Evolutionary conservation across 2,888 invertebrate genomes (phyloP), one percentile per base, ranked within the genome.

Genomic region (Euclidia mi): DNA sequence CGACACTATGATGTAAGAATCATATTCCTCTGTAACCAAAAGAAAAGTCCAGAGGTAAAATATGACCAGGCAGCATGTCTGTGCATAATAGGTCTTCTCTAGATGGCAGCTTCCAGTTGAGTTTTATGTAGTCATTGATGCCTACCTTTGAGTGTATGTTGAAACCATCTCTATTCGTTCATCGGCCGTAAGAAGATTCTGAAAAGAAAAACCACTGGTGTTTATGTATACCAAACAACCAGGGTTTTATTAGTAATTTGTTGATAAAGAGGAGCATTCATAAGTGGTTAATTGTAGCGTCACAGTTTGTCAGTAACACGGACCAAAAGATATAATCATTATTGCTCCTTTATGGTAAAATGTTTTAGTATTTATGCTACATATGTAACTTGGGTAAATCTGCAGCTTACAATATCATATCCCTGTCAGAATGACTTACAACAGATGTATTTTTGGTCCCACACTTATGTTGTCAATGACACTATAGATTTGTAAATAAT

Each of bases 1-100:
- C 45, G 99, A 99, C 80, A 99, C 99, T 90, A 99, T 99, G 96
- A 99, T 99, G 95, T 99, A 99, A 48, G 99, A 98, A 96, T 99
- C 99, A 95, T 96, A 99, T 89, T 98, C 98, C 95, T 99, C 99
- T 99, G 97, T 73, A 97, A 97, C 95, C 96, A 95, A 95, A 94
- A 96, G 93, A 92, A 89, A 92, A 87, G 69, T 60, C 60, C 55
- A 45, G 60, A 78, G 75, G 61, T 84, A 84, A 76, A 78, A 79
- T 76, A 53, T 50, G 55, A 44, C 63, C 58, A 51, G 43, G 47
- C 3, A 71, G 68, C 38, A 65, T 47, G 71, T 65, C 53, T 58
- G 62, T 42, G n/a, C 57, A 71, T 48, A 73, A 71, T 47, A 78
- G 7, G 59, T 77, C 85, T 87, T 84, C 83, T 70, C 50, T 44